A percentile compares a stretch with the other conserved stretches of the same genome.
phyloP scores from a whole-genome alignment of 2,888 invertebrate genomes.

The Prosopocoilus inquinatus region DNA sequence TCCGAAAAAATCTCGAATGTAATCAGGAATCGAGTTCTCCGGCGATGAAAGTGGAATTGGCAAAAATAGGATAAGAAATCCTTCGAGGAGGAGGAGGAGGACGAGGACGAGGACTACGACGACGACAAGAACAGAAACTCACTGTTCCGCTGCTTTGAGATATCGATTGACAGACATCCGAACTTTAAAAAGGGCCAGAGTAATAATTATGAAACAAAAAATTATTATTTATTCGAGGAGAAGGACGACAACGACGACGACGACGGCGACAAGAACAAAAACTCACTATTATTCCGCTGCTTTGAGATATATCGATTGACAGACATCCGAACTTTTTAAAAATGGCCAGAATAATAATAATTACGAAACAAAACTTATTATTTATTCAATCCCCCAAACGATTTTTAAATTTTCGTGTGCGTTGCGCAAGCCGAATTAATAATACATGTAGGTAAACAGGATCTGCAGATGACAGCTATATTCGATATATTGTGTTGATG shows the following conservation, averaged over 20 bases:
- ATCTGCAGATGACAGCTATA: no score
- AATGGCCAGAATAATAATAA: no score
- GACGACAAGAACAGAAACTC: slow-evolving; percentile 11
- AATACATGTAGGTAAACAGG: no score
- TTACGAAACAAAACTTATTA: no score
- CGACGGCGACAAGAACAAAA: slow-evolving; percentile 9
- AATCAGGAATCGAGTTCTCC: slow-evolving; percentile 20
- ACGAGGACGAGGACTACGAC: no score
- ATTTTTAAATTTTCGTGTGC: no score
- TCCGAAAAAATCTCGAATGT: slow-evolving; percentile 13
- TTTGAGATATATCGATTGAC: slow-evolving; percentile 8
- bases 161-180: not conserved
- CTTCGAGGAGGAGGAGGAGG: slow-evolving; percentile 1
- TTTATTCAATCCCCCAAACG: no score
- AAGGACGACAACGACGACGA: slow-evolving; percentile 2
- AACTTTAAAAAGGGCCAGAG: no score
- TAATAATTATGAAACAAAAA: no score
- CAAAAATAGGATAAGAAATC: slow-evolving; percentile 7
- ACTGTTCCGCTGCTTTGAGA: slow-evolving; percentile 14
- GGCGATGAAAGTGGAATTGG: slow-evolving; percentile 19
- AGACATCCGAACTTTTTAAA: not conserved
- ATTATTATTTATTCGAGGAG: not conserved
- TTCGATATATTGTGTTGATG: no score
- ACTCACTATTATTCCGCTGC: slow-evolving; percentile 15
- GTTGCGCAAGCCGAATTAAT: no score